Evolutionary conservation across 2,113 vertebrate species (phyloP), one percentile per base, ranked within the genome.

Genomic region (Burhinus oedicnemus): DNA sequence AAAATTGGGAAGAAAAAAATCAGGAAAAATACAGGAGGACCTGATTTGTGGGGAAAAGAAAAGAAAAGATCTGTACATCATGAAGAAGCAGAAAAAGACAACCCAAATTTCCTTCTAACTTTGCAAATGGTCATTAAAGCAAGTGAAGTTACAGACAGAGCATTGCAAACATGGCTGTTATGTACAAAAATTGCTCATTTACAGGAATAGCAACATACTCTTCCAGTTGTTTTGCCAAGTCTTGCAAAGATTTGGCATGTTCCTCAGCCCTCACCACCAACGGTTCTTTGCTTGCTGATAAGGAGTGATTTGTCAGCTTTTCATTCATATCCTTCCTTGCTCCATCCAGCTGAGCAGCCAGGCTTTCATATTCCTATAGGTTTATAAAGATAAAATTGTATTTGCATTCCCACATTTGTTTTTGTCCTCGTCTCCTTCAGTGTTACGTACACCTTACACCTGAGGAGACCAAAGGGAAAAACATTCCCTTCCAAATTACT

Each of bases 181-280:
- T 65, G 34, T 49, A 69, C 57, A 80, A 42, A 62, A 94, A 62
- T 16, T 25, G 75, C 54, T 91, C 22, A 36, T 90, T 66, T 83
- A 57, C 11, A 89, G 57, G 60, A 95, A 87, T 29, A 13, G n/a
- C 52, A 93, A 97, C 97, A 32, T 98, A 99, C 99, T 99, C 97
- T 64, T 99, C 98, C 68, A 99, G 97, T 11, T 99, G 98, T 76
- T 98, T 99, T 17, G 99, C 99, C 88, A 99, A 95, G 42, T 98
- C 97, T 87, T 96, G 89, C 47, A 99, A 96, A 30, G 96, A 96
- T 57, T 98, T 98, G 0, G 99, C 99, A 5, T 99, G 99, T 3
- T 98, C 92, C 93, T 99, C 99, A 7, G 99, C 99, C 84, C 85
- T 95, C 70, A 94, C 96, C 87, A 99, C 99, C 32, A 99, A 62